Evolutionary conservation across 2,888 invertebrate genomes (phyloP), one percentile per base, ranked within the genome.

Genomic region (Bellardia pandia): DNA sequence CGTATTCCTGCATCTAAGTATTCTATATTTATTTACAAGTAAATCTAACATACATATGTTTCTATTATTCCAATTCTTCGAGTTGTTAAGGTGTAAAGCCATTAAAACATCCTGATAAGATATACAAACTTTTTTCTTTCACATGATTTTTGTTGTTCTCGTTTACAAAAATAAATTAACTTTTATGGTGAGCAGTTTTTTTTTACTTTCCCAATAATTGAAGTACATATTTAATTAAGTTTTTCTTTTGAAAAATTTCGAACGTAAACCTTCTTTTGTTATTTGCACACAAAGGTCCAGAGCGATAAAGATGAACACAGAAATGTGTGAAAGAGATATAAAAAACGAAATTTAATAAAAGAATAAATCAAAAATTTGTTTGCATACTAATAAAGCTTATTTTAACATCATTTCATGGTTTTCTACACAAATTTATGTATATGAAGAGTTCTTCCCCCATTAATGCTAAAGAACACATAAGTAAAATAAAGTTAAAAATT

Each of bases 351-450:
- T 16, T 30, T 60, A 16, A 40, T 64, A 60, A 23, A 74, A 48
- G 69, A 71, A 83, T 76, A 76, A 69, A 83, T 83, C 64, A 83
- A 76, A 58, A 77, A 76, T 77, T 83, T 83, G 53, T 76, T 77
- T 77, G 71, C 71, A 71, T 83, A 62, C 82, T 71, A 82, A 82
- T 82, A 62, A 62, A 76, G 53, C 76, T 82, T 76, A 76, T 76
- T 82, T 69, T 76, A 42, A 75, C 48, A 69, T 33, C 68, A 60
- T 82, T 81, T 72, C 30, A 74, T 62, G 60, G 48, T 51, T 62
- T 69, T 71, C 33, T 33, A 33, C 33, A 33, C 33, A 33, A 33
- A 33, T 33, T 33, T 33, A 33, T 33, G 33, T 33, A 5, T 33
- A 33, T 33, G 5, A 33, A 33, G 33, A 33, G 3, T 33, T 33